Evolutionary conservation across 53 echinoderm and acorn worm species (phyloP), one percentile per base, ranked within the genome.

Genomic region (Temnopleurus reevesii): DNA sequence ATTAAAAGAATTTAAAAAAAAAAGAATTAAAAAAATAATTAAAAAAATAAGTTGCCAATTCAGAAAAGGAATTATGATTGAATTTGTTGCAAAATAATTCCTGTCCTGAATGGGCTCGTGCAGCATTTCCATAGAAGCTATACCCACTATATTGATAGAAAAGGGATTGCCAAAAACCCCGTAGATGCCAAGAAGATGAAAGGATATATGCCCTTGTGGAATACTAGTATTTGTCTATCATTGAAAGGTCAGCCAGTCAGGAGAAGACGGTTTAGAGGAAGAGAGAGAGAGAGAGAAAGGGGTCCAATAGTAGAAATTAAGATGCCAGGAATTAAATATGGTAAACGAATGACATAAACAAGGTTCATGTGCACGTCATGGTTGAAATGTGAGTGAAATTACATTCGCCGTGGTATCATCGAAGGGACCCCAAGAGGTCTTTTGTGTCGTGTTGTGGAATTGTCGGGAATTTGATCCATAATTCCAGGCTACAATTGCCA

Each of bases 381-480:
- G 71, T 71, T 71, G 71, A 71, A 71, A 71, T 71, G 71, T 71
- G 71, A 71, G 71, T 71, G 36, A n/a, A 71, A 71, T 41, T 71
- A 63, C 63, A 63, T 63, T 63, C 34, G 63, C 71, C 71, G 8
- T 41, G 38, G 41, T 41, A 66, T 38, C 71, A 66, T 66, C n/a
- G 71, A 12, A 38, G 41, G 41, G 71, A 38, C 43, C 71, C 71
- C 71, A 71, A 41, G 71, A 71, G 71, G 71, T 36, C 21, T 71
- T 71, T n/a, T 41, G 36, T 71, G 71, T 71, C 58, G 24, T 58
- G 58, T 58, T 58, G 58, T 4, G 21, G 24, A 19, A 26, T 41
- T 71, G 79, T 79, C 79, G 17, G 79, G 3, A 79, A 79, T 29
- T 49, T 49, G 79, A 79, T 46, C 79, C 46, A 49, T 49, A 46